phyloP scores from a whole-genome alignment of 2,888 invertebrate genomes.

The Tolmerus cingulatus region DNA sequence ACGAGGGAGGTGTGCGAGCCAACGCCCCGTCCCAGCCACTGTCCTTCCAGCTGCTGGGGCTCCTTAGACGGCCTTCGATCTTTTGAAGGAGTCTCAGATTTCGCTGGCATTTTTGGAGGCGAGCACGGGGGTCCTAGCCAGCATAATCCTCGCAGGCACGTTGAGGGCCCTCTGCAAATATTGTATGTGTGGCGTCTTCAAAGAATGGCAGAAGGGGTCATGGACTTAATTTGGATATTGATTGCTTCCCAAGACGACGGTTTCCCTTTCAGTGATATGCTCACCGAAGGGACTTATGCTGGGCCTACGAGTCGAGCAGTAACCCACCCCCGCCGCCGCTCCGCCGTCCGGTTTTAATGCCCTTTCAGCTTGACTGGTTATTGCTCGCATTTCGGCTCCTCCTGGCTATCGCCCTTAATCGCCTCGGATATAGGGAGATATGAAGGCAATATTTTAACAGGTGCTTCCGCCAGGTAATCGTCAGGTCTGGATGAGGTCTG shows the following conservation, averaged over 20 bases:
- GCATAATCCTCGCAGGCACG: neutral
- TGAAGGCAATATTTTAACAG: neutral
- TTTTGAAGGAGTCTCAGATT: conserved; percentile 13
- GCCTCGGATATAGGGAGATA: neutral
- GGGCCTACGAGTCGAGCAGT: neutral
- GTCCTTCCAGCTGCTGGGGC: neutral
- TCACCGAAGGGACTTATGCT: neutral
- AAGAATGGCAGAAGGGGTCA: conserved; percentile 1
- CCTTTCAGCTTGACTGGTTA: neutral
- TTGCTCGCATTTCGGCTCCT: neutral
- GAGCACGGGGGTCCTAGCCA: neutral
- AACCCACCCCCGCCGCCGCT: neutral
- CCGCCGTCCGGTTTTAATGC: neutral
- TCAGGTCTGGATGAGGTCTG: neutral
- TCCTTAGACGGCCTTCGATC: neutral
- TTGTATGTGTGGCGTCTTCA: neutral
- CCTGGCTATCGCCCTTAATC: neutral
- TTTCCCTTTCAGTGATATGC: conserved; percentile 19
- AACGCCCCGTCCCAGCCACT: neutral
- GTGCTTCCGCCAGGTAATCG: neutral
- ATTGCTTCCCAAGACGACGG: conserved; percentile 29
- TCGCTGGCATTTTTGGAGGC: neutral
- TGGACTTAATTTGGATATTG: conserved; percentile 33
- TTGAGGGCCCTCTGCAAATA: neutral
- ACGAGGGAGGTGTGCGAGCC: neutral